Conservation (phyloP, 2,113 vertebrate genomes). For the Anolis sagrei region DNA sequence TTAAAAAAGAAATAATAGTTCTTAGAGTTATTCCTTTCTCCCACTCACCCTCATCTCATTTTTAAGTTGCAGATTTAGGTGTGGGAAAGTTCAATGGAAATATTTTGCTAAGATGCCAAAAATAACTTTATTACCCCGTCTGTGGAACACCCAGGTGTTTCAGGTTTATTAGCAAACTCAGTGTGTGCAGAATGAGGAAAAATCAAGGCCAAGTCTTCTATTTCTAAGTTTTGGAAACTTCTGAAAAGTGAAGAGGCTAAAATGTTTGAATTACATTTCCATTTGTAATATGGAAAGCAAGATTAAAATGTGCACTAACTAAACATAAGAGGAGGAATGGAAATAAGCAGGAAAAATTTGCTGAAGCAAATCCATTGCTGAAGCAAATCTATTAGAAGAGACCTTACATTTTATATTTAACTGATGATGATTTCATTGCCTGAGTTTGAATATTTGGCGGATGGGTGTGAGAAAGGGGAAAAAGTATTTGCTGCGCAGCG, state of each 20-base stretch:
- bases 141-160: conserved; percentile 66
- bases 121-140: conserved; percentile 59
- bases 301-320: conserved; percentile 29
- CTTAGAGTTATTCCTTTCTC: conserved; percentile 31
- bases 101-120: conserved; percentile 67
- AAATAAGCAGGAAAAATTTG: conserved; percentile 31
- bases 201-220: conserved; percentile 54
- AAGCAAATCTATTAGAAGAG: neutral
- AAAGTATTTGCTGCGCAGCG: too few relatives aligned
- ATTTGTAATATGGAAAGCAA: conserved; percentile 60
- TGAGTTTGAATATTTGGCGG: neutral
- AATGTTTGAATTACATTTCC: conserved; percentile 49
- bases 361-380: neutral
- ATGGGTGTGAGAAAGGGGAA: too few relatives aligned
- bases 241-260: conserved; percentile 47
- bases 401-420: neutral
- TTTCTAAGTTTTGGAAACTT: conserved; percentile 41
- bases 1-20: conserved; percentile 42
- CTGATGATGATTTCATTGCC: neutral
- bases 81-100: conserved; percentile 70
- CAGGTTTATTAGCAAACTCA: conserved; percentile 60
- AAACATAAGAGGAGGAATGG: neutral
- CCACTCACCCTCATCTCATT: neutral
- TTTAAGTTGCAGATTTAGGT: conserved; percentile 62
- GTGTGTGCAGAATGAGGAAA: conserved; percentile 47